A percentile compares a stretch with the other conserved stretches of the same genome.
Evolutionary conservation across 2,113 vertebrate species (phyloP).

Genomic region (Seriola dumerili): DNA sequence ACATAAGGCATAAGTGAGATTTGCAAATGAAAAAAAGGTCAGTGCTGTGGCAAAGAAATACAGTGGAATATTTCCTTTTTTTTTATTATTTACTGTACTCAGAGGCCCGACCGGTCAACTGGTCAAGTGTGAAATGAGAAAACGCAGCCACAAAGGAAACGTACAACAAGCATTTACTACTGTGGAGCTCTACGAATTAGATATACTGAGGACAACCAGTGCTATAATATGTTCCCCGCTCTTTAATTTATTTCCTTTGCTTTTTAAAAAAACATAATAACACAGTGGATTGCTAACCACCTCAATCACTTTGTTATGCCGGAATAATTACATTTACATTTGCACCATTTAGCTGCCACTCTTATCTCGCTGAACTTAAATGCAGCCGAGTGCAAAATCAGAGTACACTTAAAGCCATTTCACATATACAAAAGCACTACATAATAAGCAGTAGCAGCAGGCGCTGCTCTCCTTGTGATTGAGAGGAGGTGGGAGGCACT

Average conservation of each 20-base stretch:
- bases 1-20: conserved; percentile 14
- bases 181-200: neutral
- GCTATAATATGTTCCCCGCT: neutral
- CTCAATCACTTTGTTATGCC: conserved; percentile 15
- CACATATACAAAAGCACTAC: conserved; percentile 18
- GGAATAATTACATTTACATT: conserved; percentile 60
- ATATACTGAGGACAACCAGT: neutral
- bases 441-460: conserved; percentile 43
- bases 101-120: conserved; percentile 12
- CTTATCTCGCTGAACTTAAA: conserved; percentile 32
- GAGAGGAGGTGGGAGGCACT: conserved; percentile 23
- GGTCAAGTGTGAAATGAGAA: conserved; percentile 72
- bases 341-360: conserved; percentile 44
- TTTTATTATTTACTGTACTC: conserved; percentile 31
- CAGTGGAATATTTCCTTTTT: conserved; percentile 20
- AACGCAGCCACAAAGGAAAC: conserved; percentile 44
- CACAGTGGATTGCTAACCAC: conserved; percentile 31
- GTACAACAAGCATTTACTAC: conserved; percentile 24
- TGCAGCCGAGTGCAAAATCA: conserved; percentile 39
- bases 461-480: conserved; percentile 9
- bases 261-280: conserved; percentile 20
- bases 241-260: conserved; percentile 28
- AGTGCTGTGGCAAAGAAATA: conserved; percentile 9
- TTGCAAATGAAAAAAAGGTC: conserved; percentile 33
- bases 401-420: conserved; percentile 41